These are phyloP conservation scores for Lepus townsendii DNA, from an alignment of 2,797 vertebrate genomes.

Conservation along the genomic window DNA sequence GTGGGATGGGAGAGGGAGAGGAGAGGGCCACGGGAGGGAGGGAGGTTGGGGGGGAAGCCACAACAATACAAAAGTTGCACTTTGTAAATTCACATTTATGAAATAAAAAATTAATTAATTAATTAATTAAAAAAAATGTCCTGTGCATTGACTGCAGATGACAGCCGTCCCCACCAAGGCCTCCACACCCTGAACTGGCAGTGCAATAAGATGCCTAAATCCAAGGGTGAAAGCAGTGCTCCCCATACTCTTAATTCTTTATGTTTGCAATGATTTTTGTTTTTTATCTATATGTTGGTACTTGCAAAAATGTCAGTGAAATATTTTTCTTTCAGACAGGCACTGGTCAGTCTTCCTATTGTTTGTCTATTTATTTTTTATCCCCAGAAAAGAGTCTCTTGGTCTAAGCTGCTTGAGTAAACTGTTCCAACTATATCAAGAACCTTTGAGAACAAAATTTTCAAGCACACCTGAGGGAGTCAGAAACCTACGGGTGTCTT, in stretches of 20 bases:
- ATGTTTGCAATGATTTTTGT: constrained; percentile 60
- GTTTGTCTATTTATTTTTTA: constrained; percentile 80
- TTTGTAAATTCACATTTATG: no score
- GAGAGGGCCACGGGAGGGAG: no score
- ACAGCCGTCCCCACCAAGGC: not conserved
- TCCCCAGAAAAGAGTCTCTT: constrained; percentile 85
- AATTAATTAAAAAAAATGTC: not conserved
- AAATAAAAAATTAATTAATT: no score
- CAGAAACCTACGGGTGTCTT: constrained; percentile 56
- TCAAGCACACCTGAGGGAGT: constrained; percentile 36
- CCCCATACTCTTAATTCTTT: not conserved
- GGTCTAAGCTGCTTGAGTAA: constrained; percentile 80
- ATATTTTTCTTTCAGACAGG: constrained; percentile 87
- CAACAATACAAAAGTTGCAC: no score
- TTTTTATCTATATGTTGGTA: constrained; percentile 56
- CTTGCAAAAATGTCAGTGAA: constrained; percentile 88
- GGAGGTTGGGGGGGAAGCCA: no score
- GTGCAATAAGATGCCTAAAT: not conserved
- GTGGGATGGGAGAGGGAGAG: no score
- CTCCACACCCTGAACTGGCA: not conserved
- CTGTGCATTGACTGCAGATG: not conserved
- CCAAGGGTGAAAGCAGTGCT: not conserved
- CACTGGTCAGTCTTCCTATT: constrained; percentile 81
- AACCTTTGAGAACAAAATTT: constrained; percentile 66
- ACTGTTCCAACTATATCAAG: constrained; percentile 75